These are phyloP conservation scores for Nesoenas mayeri DNA, from an alignment of 2,113 vertebrate genomes.

Conservation along the genomic window DNA sequence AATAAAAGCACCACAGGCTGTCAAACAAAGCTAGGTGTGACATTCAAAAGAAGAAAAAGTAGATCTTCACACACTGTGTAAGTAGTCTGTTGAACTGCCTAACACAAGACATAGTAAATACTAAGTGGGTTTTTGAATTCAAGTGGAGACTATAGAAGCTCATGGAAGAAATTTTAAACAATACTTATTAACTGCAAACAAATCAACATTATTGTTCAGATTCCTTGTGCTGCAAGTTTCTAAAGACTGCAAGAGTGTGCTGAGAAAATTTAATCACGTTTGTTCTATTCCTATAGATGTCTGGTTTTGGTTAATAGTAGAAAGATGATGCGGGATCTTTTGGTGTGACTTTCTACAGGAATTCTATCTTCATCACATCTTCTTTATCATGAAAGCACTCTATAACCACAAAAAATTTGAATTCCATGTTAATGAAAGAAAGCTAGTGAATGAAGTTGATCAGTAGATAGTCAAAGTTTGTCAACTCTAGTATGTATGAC, in stretches of 20 bases:
- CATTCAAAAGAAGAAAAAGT: not conserved
- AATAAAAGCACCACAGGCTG: not conserved
- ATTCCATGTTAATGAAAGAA: not conserved
- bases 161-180: not conserved
- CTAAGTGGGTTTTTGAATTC: not conserved
- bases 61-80: rapidly evolving
- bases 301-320: rapidly evolving
- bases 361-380: not conserved
- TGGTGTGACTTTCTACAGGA: not conserved
- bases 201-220: not conserved
- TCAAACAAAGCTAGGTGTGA: not conserved
- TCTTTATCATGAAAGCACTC: not conserved
- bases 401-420: not conserved
- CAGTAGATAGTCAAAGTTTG: not conserved
- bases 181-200: not conserved
- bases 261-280: not conserved
- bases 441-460: not conserved
- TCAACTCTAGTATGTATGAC: not conserved
- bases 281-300: not conserved
- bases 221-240: not conserved
- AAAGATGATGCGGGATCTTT: not conserved
- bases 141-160: not conserved
- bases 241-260: not conserved
- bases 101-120: not conserved
- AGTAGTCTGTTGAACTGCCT: not conserved